Conservation (phyloP, 2,113 vertebrate genomes). For the Muscicapa adusta region DNA sequence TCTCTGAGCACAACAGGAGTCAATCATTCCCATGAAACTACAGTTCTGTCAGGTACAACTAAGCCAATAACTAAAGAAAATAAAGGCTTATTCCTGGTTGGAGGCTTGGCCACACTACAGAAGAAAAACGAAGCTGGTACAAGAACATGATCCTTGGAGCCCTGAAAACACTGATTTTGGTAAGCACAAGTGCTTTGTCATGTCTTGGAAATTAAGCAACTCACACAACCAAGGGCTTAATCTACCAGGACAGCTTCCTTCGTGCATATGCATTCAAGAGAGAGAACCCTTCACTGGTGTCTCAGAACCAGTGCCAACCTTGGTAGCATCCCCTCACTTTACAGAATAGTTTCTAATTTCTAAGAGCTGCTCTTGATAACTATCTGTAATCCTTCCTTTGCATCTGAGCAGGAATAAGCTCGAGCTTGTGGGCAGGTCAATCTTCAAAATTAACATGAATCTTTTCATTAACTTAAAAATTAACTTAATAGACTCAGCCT, state of each 20-base stretch:
- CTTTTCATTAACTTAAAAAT: background rate
- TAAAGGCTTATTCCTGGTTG: background rate
- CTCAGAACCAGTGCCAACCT: background rate
- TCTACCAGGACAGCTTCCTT: background rate
- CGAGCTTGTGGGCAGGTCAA: background rate
- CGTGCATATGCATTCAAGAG: fast-evolving
- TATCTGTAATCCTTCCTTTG: background rate
- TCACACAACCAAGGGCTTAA: background rate
- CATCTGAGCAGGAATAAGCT: background rate
- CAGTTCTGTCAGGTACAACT: background rate
- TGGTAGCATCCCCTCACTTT: background rate
- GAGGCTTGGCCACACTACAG: background rate
- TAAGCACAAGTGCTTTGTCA: background rate
- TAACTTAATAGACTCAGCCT: background rate
- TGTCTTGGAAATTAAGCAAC: background rate
- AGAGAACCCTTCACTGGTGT: background rate
- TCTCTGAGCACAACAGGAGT: background rate
- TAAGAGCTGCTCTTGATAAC: background rate
- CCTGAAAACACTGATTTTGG: background rate
- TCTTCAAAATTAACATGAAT: background rate
- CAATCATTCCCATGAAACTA: background rate
- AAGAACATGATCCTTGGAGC: background rate
- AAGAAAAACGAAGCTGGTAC: background rate
- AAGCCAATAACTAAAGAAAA: constrained; percentile 12
- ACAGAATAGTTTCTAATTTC: background rate